Evolutionary conservation across 1,140 invertebrate genomes (phyloP), one percentile per base, ranked within the genome.

Genomic region (Gryllus bimaculatus): DNA sequence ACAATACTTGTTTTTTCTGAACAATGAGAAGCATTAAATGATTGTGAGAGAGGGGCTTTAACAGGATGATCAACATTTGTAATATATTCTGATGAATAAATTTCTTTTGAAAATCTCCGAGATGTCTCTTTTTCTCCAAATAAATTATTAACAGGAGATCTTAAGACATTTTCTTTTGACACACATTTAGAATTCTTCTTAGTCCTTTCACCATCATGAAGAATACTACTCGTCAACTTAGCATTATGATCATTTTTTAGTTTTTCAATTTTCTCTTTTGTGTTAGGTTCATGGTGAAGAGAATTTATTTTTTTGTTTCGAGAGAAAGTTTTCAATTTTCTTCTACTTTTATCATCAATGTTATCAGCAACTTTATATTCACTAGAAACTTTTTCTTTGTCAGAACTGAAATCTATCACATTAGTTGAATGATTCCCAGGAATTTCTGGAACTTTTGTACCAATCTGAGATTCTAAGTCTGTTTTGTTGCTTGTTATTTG

Each of bases 301-400:
- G 26, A 39, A 39, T 39, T 39, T 39, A 79, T 78, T 77, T 81
- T 81, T 77, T 78, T 81, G 74, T 80, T 74, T 7, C 47, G 73
- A 39, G 81, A 79, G 78, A 81, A 81, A 7, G 80, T 78, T 18
- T 75, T 75, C 20, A 39, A 39, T 75, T 80, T 79, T 48, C 77
- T 77, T 49, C 66, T 79, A 7, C 26, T 79, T 48, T 78, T 79
- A 21, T 81, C 78, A 54, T 79, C 80, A 20, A 48, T 48, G n/a
- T 77, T 78, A 47, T 18, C 21, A 54, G 75, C 49, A 20, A 77
- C 75, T 15, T 20, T 18, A 47, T 74, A 66, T 18, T 49, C 75
- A 20, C 75, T 76, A 26, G 48, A 66, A n/a, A 18, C 20, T 6
- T 79, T 48, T 47, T 77, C 48, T 54, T 18, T 8, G 8, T 47